Conservation (phyloP, 2,113 vertebrate species). For the Ovis canadensis region DNA sequence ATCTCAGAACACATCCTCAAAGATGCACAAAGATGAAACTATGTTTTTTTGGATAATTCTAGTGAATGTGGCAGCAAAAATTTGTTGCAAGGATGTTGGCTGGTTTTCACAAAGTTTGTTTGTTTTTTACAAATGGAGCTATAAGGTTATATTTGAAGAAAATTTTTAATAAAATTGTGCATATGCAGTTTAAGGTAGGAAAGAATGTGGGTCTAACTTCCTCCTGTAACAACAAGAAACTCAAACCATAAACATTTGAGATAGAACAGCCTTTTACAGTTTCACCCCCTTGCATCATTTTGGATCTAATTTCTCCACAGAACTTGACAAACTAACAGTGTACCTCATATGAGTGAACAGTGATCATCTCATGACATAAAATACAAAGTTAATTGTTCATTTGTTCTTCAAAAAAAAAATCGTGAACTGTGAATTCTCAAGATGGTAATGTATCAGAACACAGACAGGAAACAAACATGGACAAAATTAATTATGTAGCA, state of each 20-base stretch:
- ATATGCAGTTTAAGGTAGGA: background rate
- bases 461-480: background rate
- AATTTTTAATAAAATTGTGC: background rate
- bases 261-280: background rate
- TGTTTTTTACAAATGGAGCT: background rate
- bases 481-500: background rate
- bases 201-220: background rate
- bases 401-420: constrained; percentile 26
- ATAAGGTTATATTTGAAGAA: background rate
- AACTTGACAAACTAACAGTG: background rate
- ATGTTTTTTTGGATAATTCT: background rate
- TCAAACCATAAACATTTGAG: background rate
- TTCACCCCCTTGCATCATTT: background rate
- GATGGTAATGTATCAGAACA: background rate
- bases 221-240: background rate
- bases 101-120: background rate
- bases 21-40: background rate
- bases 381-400: background rate
- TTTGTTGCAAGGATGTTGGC: background rate
- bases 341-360: background rate
- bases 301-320: background rate
- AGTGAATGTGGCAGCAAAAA: background rate
- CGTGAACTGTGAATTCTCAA: background rate
- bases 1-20: background rate
- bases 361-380: background rate